Base-by-base conservation (phyloP, 2,888 invertebrate species). In the Coleophora deauratella region DNA sequence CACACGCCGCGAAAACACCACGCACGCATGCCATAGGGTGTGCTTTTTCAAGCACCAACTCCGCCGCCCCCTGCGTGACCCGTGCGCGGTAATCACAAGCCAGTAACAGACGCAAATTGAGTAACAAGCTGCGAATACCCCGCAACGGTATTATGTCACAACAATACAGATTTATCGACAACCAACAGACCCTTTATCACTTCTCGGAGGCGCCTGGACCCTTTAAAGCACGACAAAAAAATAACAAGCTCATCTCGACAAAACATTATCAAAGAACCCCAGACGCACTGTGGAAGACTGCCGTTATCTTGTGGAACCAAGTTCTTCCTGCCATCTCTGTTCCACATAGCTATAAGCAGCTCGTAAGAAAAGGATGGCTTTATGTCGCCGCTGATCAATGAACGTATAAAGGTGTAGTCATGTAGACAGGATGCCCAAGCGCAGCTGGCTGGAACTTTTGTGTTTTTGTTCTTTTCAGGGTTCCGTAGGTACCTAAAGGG, bases 381-480 rank as follows among this genome's bases (percentile, higher is more conserved):
- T 62, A 72, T 52, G 53, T 59, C 56, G 55, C 54, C 51, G 59
- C n/a, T 71, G 70, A 72, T 77, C 71, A 74, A 76, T 77, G 72
- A 69, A 67, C 62, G 70, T 63, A 72, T 72, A 73, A 74, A 79
- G 67, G 72, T 76, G 68, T 66, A 65, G 70, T 77, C 73, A 78
- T 73, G 76, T 73, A 65, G 74, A 78, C 82, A 82, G 84, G 82
- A 84, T 82, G 81, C 81, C 62, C 77, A 60, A 59, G 73, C 80
- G 84, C 84, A 84, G 82, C 82, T 84, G 84, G 79, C 66, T 79
- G 78, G 76, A 73, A 77, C 75, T 68, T 76, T 79, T 68, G 67
- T 71, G 55, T 76, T 72, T 72, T 75, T 69, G 55, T 69, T 66
- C 60, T 65, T 59, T 56, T 51, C n/a, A n/a, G n/a, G n/a, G n/a